Base-by-base conservation (phyloP, 2,797 vertebrate species). In the Aviceda cuculoides region DNA sequence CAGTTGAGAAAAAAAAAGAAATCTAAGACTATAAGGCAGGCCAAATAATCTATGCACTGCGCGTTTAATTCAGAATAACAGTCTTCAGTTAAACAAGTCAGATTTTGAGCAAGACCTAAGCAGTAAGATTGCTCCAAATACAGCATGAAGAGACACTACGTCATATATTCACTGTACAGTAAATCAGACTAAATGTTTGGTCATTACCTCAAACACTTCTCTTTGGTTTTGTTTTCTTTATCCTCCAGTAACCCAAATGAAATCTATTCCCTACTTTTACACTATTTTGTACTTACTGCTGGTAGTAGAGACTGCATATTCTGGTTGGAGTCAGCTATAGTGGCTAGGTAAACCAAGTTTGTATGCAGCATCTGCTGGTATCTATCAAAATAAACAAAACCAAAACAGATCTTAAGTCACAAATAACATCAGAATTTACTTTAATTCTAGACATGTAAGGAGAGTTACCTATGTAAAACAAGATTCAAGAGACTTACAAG, bases 271-370 rank as follows among this genome's bases (percentile, higher is more conserved):
- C 42, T 72, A 18, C 14, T 89, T 82, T 47, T 44, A 56, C 29
- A 39, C 11, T 68, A 25, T 71, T 84, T 63, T 40, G 74, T 98
- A 99, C 99, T 99, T 98, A 99, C 99, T 97, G 99, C 99, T 95
- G 99, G 99, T 95, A 99, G 98, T 90, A 99, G 98, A 96, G 99
- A 99, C 98, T 99, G 99, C 99, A 99, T 99, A 97, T 99, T 99
- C 97, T 99, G 99, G 98, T 99, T 99, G 89, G 99, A 99, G 98
- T 99, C 99, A 98, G 99, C 99, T 99, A 99, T 99, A 82, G 99
- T 99, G 46, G 99, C 99, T 97, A 99, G 98, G 98, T 99, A 99
- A 94, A 99, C 99, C 98, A 99, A 97, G 98, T 99, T 99, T 98
- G 99, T 99, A 97, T 99, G 99, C 95, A 99, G 98, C 99, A 99